Base-by-base conservation (phyloP, 2,113 vertebrate genomes). In the Aegithalos caudatus region DNA sequence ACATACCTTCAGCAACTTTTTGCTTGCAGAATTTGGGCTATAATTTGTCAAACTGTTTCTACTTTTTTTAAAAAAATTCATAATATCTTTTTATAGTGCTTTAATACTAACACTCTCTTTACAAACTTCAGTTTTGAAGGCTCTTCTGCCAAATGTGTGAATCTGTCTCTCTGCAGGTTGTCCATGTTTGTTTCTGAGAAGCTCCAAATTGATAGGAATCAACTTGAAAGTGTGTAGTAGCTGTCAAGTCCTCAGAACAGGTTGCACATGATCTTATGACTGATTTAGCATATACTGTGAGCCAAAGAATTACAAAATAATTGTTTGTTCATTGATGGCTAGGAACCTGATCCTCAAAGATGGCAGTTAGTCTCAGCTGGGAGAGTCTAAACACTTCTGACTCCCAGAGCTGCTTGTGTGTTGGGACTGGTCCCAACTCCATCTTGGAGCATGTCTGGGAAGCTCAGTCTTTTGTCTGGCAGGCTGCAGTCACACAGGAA, bases 111-210 rank as follows among this genome's bases (percentile, higher is more conserved):
- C 62, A 66, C 62, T 89, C 54, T 70, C 73, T 95, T 91, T 86
- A 44, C 71, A 90, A 35, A 90, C 90, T 96, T 94, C 62, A 80
- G 29, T 81, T 93, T 93, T 80, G 76, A 95, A 93, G 71, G 71
- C 90, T 71, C 17, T 91, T 94, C 74, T 70, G 83, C 92, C 64
- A 83, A 90, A 96, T 81, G 90, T 95, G 95, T 88, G 95, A 95
- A 94, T 88, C 42, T 93, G 51, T 83, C 50, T 94, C 81, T 95
- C 88, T 96, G 69, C 71, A 92, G 81, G 92, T 90, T 96, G 92
- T 97, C 95, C 85, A 29, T 88, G 64, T 94, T 94, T 95, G 79
- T 88, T 94, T 96, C 94, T 92, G 82, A 88, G 92, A 66, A 57
- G 79, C 58, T 93, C 76, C 72, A 95, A 94, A 92, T 94, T 88